Percentiles rank a stretch among this genome's conserved stretches.
phyloP scores from a whole-genome alignment of 2,113 vertebrate genomes.

The Pterocles orientalis region DNA sequence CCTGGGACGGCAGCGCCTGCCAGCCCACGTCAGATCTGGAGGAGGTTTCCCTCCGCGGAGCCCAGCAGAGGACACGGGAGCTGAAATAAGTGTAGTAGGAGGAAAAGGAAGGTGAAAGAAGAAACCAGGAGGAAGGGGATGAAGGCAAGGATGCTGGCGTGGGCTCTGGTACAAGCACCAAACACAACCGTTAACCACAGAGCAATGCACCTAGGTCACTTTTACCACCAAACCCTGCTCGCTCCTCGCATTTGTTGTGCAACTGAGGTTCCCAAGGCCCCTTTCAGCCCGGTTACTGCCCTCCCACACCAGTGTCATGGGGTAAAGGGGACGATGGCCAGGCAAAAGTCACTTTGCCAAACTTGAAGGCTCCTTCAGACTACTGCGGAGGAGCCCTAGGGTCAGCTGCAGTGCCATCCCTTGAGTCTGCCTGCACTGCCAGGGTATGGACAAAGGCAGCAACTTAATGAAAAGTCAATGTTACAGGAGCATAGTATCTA shows the following conservation, averaged over 20 bases:
- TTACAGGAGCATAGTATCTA: background rate
- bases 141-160: background rate
- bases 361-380: background rate
- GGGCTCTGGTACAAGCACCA: background rate
- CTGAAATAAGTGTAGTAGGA: background rate
- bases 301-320: background rate
- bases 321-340: background rate
- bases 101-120: background rate
- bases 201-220: background rate
- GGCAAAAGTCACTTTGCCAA: background rate
- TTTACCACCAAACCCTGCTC: background rate
- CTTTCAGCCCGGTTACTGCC: background rate
- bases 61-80: background rate
- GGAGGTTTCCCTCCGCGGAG: background rate
- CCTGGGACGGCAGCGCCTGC: background rate
- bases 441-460: background rate
- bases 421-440: background rate
- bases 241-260: fast-evolving
- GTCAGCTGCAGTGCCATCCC: background rate
- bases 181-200: background rate
- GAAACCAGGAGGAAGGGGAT: fast-evolving
- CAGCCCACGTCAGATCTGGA: background rate
- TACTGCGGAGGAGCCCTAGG: background rate
- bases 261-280: background rate
- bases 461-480: background rate